Evolutionary conservation across 2,113 vertebrate genomes (phyloP), one percentile per base, ranked within the genome.

Genomic region (Phalacrocorax aristotelis): DNA sequence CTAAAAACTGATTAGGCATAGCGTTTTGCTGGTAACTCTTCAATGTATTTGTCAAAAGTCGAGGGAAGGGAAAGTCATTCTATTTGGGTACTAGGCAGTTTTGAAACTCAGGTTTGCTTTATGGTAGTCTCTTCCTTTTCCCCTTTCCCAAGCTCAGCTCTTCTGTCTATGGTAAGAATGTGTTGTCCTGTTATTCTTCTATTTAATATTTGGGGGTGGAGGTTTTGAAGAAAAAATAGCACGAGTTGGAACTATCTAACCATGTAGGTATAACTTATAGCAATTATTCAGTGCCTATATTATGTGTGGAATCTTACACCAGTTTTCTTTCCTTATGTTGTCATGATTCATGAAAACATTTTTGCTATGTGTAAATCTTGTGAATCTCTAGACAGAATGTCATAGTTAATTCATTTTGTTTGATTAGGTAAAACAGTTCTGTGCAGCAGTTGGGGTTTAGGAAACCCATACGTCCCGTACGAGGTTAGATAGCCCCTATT

Each of bases 401-500:
- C 16, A 11, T 25, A 32, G 62, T 22, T 58, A 30, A 79, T 7
- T 23, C 8, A 4, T 52, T 12, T 6, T 15, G 10, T 62, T 65
- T 72, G 54, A 23, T 22, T 4, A 29, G 9, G 26, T 36, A 38
- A 25, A 0, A 4, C 29, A 54, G 27, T 51, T 83, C 48, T 48
- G 60, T 61, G 64, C 58, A 51, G 57, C 26, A 36, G 32, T 16
- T 25, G 29, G 12, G 21, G 17, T 77, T 74, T 40, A 26, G 51
- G 26, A 69, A 49, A 17, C 64, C 27, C 13, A 0, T 29, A 6
- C 55, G 23, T 38, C n/a, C 20, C 0, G 0, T 40, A 6, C 10
- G 8, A 44, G 40, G 13, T 11, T 78, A 57, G 18, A 7, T 51
- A 34, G 7, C 11, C 44, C 26, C 15, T 79, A 4, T 20, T 51